Base-by-base conservation (phyloP, 2,888 invertebrate species). In the Perdita meconis region DNA sequence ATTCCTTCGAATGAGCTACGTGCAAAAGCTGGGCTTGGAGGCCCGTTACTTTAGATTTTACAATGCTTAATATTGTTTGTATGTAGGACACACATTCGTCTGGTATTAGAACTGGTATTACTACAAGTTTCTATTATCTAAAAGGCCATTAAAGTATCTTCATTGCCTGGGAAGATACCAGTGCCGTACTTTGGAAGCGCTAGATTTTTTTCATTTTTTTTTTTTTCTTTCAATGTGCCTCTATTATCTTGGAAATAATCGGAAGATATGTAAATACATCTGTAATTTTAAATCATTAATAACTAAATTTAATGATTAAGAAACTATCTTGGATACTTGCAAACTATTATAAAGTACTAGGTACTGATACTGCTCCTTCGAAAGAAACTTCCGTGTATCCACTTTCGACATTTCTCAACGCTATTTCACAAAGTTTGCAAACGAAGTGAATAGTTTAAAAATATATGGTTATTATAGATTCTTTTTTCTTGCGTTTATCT, bases 81-180 rank as follows among this genome's bases (percentile, higher is more conserved):
- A 83, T 80, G 79, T 83, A 85, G 82, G 79, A 87, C 85, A 86
- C 82, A 80, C 60, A 40, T 76, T 83, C 66, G 50, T 79, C 74
- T 79, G 81, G 78, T 69, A 70, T 85, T 77, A 72, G 3, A 4
- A 30, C 30, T n/a, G n/a, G n/a, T n/a, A n/a, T n/a, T n/a, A n/a
- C 82, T 85, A 87, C 82, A 74, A 86, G 75, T 87, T 81, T 73
- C 60, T 81, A 81, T 78, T 80, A 83, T 70, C 87, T 81, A 81
- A 88, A 90, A 90, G 88, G 88, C 90, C 89, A 86, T 91, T 86
- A 86, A 78, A 86, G 79, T 82, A n/a, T n/a, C 86, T 88, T 87
- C 84, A 86, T 85, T 84, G 86, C 84, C 87, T 82, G 84, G 77
- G 84, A 87, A 89, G 88, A 90, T 86, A 88, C 87, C 87, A 86